Evolutionary conservation across 2,797 vertebrate genomes (phyloP).

Genomic region (Micropoecilia bifurca): DNA sequence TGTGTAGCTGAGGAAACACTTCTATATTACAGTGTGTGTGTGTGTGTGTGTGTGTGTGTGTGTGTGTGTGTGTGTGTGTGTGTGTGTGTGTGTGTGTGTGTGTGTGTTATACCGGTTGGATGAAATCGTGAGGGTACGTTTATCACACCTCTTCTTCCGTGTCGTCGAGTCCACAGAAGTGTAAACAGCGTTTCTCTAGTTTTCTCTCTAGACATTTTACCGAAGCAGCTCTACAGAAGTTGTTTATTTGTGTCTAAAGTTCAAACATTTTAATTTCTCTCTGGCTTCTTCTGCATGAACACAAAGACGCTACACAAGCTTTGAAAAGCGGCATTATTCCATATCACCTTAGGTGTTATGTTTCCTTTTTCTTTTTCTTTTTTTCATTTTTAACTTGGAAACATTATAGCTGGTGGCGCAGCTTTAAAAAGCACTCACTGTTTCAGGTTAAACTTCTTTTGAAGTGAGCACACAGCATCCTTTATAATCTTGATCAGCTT

Average conservation of each 20-base stretch:
- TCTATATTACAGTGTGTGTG: not conserved
- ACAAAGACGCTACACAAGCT: constrained; percentile 38
- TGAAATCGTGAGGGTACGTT: constrained; percentile 30
- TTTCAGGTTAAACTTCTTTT: not conserved
- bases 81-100: not conserved
- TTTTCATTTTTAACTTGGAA: constrained; percentile 3
- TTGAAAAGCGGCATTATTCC: constrained; percentile 18
- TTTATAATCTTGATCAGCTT: not conserved
- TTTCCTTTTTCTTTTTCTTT: not conserved
- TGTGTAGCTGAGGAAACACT: constrained; percentile 4
- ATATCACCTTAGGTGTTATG: constrained; percentile 10
- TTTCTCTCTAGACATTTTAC: constrained; percentile 4
- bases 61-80: not conserved
- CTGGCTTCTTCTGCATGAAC: constrained; percentile 23
- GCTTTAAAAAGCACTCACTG: not conserved
- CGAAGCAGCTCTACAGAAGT: constrained; percentile 14
- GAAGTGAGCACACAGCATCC: not conserved
- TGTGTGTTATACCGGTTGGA: constrained; percentile 4
- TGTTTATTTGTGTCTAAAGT: constrained; percentile 30
- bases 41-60: no score
- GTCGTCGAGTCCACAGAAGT: not conserved
- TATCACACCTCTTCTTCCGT: constrained; percentile 10
- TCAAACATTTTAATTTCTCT: constrained; percentile 2
- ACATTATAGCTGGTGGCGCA: constrained; percentile 1
- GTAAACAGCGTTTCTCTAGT: constrained; percentile 41